Evolutionary conservation across 2,888 invertebrate species (phyloP), one percentile per base, ranked within the genome.

Genomic region (Epistrophella euchroma): DNA sequence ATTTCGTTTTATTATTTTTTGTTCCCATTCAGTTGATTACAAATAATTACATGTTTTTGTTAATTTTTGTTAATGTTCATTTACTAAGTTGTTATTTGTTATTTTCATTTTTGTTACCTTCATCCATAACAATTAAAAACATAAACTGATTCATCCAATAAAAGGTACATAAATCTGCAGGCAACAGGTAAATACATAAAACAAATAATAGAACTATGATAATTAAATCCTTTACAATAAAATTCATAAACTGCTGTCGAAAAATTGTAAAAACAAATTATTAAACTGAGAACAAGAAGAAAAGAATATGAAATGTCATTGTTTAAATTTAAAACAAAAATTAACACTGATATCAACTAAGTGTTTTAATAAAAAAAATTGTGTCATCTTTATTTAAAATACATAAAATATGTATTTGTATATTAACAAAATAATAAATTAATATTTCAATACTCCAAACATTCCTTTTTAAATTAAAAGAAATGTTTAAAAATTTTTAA

Each of bases 231-330:
- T 52, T 28, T 7, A 32, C 4, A 55, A 71, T 22, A 28, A n/a
- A 47, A 10, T 45, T 43, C 56, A 70, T 73, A 9, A 68, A 50
- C 66, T 68, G 66, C 73, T 77, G 43, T 86, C 81, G 71, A 77
- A 76, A 86, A 78, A 86, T 37, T 58, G 15, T 17, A 9, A 47
- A 19, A 22, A 19, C 15, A 28, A 60, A 60, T 70, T 82, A 58
- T 86, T 82, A 86, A 86, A 86, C 82, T 86, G 86, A 86, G 86
- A 86, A 86, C 82, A 74, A 43, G 55, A 56, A 83, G 35, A 78
- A 73, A 70, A 77, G 25, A 77, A 85, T 81, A 76, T 77, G 72
- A 85, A 77, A 64, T 70, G 73, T 70, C 55, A 2, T 72, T 47
- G 2, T 55, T 32, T 28, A n/a, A 37, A 35, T 40, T 37, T 47